Base-by-base conservation (phyloP, 2,113 vertebrate genomes). In the Pelmatolapia mariae region DNA sequence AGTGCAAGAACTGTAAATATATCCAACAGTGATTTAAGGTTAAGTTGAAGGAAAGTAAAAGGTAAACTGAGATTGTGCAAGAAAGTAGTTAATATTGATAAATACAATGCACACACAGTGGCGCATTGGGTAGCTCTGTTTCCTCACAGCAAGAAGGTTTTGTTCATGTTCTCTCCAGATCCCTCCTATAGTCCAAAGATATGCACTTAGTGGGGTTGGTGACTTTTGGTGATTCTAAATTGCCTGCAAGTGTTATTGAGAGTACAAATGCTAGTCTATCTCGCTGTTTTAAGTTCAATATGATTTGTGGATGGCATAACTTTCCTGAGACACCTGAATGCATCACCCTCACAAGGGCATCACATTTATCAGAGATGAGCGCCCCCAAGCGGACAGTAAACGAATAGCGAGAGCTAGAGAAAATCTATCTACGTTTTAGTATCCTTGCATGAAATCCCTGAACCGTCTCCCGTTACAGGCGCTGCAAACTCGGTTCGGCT, bases 351-450 rank as follows among this genome's bases (percentile, higher is more conserved):
- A 22, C 13, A 26, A 1, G 3, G 2, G 3, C 9, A 78, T 56
- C 4, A 2, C 4, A 2, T 78, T 50, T 85, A 3, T 31, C 63
- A 85, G 76, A 53, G 11, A 85, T 88, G 57, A 81, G 92, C 94
- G 4, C 94, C 87, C 59, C 73, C 94, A 24, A 9, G 93, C 78
- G 96, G 94, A 86, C 22, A 68, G 12, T 57, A 3, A 4, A 22
- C 13, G 81, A 87, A 1, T 8, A 82, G 47, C 81, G 53, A 38
- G 4, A 31, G 5, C 31, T 43, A 19, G 15, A 63, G 29, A n/a
- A 31, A 29, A 36, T 2, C 4, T n/a, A 3, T 5, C 18, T 73
- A 24, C 86, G 47, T 90, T 84, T 50, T 24, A 73, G 31, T 16
- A 5, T 56, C 15, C 12, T 19, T 16, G 36, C 19, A 10, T 22